Percentiles rank a stretch among this genome's conserved stretches.
Evolutionary conservation across 2,797 vertebrate species (phyloP).

Genomic region (Platyrinchus mystaceus): DNA sequence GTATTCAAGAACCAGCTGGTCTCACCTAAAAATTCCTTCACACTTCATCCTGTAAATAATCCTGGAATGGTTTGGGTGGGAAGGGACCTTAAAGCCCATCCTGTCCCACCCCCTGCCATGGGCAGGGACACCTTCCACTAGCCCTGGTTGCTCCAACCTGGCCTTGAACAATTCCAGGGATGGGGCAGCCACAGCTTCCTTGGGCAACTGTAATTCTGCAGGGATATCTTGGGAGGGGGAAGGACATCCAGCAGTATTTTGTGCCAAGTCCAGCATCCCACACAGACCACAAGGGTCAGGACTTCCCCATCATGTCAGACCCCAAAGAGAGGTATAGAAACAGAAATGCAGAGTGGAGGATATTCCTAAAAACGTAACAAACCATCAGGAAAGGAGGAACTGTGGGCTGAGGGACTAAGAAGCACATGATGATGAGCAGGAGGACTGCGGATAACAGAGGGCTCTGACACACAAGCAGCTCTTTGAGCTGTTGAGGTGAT

Average conservation of each 20-base stretch:
- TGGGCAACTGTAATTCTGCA: neutral
- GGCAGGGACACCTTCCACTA: neutral
- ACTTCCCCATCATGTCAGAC: fast-evolving
- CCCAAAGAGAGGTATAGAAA: neutral
- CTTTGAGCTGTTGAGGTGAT: neutral
- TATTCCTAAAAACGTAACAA: fast-evolving
- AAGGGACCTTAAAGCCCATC: neutral
- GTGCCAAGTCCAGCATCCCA: neutral
- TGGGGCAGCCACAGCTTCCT: neutral
- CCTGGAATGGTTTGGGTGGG: neutral
- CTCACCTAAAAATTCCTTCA: neutral
- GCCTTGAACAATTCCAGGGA: neutral
- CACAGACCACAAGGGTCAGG: too few relatives aligned
- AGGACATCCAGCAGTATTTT: neutral
- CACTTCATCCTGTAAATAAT: neutral
- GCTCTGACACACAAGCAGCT: fast-evolving
- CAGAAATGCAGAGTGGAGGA: neutral
- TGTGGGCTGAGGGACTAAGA: neutral
- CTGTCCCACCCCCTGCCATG: too few relatives aligned
- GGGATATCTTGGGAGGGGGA: neutral
- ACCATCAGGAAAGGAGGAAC: neutral
- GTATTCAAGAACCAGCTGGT: neutral
- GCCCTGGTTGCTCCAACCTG: neutral
- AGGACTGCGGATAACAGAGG: fast-evolving
- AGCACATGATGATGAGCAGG: neutral